Evolutionary conservation across 2,113 vertebrate genomes (phyloP).

Genomic region (Puffinus mauretanicus): DNA sequence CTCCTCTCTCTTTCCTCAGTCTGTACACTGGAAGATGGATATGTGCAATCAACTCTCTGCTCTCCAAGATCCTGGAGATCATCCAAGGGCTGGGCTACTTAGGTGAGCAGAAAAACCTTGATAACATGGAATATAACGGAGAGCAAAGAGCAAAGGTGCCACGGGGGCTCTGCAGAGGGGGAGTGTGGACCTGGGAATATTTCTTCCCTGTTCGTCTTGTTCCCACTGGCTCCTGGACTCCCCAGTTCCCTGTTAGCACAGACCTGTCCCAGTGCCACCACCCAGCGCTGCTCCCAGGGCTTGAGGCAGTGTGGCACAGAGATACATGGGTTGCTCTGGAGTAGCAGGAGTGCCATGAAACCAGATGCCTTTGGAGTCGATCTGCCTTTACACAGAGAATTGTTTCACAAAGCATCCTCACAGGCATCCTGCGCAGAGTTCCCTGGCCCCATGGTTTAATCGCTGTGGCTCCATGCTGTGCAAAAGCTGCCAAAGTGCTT

Average conservation of each 20-base stretch:
- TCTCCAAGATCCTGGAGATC: background rate
- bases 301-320: background rate
- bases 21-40: background rate
- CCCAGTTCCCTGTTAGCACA: background rate
- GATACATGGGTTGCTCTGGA: background rate
- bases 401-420: background rate
- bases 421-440: background rate
- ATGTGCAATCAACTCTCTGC: background rate
- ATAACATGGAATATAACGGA: background rate
- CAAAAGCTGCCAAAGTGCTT: background rate
- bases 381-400: background rate
- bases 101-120: background rate
- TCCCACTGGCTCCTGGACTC: background rate
- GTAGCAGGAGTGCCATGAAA: background rate
- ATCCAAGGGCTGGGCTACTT: background rate
- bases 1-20: background rate
- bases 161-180: background rate
- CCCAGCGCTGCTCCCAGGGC: background rate
- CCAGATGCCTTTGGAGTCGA: background rate
- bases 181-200: background rate
- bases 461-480: background rate
- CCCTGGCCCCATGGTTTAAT: background rate
- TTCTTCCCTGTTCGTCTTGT: background rate
- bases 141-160: background rate
- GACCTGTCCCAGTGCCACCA: background rate